A percentile compares a stretch with the other conserved stretches of the same genome.
These are phyloP conservation scores for Heliangelus exortis DNA, from an alignment of 2,797 vertebrate genomes.

Conservation along the genomic window DNA sequence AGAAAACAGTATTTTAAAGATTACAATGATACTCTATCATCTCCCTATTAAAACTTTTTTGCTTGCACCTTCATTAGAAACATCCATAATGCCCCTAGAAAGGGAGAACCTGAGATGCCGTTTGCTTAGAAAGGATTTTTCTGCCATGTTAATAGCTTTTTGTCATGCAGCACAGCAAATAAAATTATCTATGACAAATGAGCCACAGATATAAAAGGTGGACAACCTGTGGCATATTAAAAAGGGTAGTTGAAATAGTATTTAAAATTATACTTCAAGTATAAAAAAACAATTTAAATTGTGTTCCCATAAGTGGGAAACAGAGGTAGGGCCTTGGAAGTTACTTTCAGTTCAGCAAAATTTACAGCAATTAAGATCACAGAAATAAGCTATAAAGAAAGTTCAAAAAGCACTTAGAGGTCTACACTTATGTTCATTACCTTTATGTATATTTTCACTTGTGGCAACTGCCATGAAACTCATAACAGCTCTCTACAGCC, in stretches of 20 bases:
- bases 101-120: not conserved
- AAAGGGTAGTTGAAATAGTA: not conserved
- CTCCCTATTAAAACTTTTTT: not conserved
- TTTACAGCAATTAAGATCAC: conserved; percentile 31
- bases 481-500: not conserved
- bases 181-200: not conserved
- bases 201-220: not conserved
- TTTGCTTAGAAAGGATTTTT: not conserved
- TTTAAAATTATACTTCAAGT: conserved; percentile 57
- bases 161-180: not conserved
- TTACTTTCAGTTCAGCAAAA: conserved; percentile 25
- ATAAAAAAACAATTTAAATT: conserved; percentile 43
- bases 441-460: not conserved
- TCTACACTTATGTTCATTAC: not conserved
- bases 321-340: conserved; percentile 8
- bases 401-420: not conserved
- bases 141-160: not conserved
- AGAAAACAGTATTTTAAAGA: not conserved
- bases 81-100: no score
- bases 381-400: conserved; percentile 26
- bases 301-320: not conserved
- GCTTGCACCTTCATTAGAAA: not conserved
- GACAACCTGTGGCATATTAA: conserved; percentile 44
- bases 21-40: not conserved
- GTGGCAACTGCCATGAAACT: not conserved